Conservation (phyloP, 2,888 invertebrate species). For the Andricus curvator region DNA sequence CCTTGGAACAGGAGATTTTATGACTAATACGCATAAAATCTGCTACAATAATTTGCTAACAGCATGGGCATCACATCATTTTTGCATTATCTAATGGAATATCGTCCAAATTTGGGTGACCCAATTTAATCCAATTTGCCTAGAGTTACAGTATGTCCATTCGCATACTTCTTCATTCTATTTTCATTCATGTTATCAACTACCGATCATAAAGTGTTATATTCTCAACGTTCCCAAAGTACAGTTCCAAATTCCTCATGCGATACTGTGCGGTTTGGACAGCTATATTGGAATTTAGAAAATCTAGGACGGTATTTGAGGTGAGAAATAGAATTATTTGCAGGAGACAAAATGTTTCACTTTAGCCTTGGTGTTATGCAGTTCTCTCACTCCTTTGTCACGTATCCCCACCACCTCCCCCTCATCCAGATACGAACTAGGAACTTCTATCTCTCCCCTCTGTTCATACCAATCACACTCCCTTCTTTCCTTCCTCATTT, state of each 20-base stretch:
- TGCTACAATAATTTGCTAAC: background rate
- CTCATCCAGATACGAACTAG: too few species aligned
- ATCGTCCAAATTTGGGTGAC: background rate
- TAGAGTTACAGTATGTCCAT: background rate
- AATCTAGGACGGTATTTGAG: background rate
- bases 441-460: too few species aligned
- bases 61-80: background rate
- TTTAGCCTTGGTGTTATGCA: background rate
- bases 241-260: background rate
- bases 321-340: slow-evolving; percentile 16
- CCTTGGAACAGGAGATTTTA: background rate
- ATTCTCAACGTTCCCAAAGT: background rate
- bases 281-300: background rate
- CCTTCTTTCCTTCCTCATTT: too few species aligned
- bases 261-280: background rate
- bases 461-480: too few species aligned
- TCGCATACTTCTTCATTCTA: background rate
- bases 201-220: background rate
- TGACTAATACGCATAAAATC: background rate
- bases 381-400: too few species aligned
- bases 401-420: too few species aligned
- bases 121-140: background rate
- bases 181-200: background rate
- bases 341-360: slow-evolving; percentile 8
- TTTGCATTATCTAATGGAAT: background rate